A percentile compares a stretch with the other conserved stretches of the same genome.
Evolutionary conservation across 2,888 invertebrate species (phyloP).

Genomic region (Meta bourneti): DNA sequence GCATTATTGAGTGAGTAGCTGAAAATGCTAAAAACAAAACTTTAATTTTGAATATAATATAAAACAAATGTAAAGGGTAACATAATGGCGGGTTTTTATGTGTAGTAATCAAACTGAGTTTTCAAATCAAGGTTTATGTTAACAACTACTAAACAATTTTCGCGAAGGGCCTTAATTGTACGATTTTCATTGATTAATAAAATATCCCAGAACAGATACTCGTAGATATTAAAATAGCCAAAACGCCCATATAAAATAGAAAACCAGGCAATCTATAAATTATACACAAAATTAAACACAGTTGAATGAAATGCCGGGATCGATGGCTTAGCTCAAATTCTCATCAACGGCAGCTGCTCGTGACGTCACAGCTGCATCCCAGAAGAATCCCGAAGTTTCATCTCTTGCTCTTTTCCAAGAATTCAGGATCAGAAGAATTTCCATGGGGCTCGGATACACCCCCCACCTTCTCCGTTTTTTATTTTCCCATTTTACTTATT

Average conservation of each 20-base stretch:
- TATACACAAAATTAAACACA: constrained; percentile 45
- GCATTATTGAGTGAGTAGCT: too few relatives aligned
- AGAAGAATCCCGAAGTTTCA: constrained; percentile 48
- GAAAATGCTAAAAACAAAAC: too few relatives aligned
- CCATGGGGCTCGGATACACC: constrained; percentile 35
- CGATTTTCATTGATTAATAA: too few relatives aligned
- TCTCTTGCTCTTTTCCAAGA: constrained; percentile 37
- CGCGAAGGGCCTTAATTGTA: too few relatives aligned
- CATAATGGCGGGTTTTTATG: too few relatives aligned
- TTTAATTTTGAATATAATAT: too few relatives aligned
- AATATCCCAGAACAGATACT: too few relatives aligned
- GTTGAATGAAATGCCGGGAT: constrained; percentile 47
- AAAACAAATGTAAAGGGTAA: too few relatives aligned
- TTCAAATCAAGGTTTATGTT: too few relatives aligned
- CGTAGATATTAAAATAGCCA: too few relatives aligned
- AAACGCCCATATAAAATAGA: background rate
- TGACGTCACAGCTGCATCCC: constrained; percentile 68
- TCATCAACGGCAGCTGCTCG: constrained; percentile 65
- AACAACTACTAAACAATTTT: too few relatives aligned
- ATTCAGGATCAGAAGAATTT: constrained; percentile 60
- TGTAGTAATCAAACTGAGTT: too few relatives aligned
- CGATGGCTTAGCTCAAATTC: constrained; percentile 61
- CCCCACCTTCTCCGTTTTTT: background rate
- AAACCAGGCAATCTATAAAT: constrained; percentile 26
- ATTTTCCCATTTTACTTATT: background rate